Evolutionary conservation across 1,140 invertebrate genomes (phyloP).

Genomic region (Mactra quadrangularis): DNA sequence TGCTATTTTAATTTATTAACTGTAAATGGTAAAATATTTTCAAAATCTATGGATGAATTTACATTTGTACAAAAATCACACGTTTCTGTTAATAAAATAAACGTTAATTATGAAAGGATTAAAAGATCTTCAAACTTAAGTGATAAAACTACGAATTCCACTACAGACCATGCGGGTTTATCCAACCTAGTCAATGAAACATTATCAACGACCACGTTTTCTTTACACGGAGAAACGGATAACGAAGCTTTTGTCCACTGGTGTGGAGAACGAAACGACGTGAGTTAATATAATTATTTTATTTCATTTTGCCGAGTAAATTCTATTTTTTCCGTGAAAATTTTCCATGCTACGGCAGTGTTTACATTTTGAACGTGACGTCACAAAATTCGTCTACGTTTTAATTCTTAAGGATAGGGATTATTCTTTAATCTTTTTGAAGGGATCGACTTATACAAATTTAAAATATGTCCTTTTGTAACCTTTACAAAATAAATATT

Average conservation of each 20-base stretch:
- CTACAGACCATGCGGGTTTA: constrained; percentile 13
- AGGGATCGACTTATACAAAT: too few relatives aligned
- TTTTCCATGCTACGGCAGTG: constrained; percentile 5
- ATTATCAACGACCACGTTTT: constrained; percentile 27
- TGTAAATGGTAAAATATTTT: constrained; percentile 23
- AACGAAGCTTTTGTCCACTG: constrained; percentile 55
- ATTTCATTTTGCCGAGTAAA: neutral
- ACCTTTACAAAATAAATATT: too few relatives aligned
- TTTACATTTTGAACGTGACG: neutral
- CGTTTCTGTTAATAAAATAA: neutral
- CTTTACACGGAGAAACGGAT: constrained; percentile 40
- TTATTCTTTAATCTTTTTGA: too few relatives aligned
- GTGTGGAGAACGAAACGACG: constrained; percentile 41
- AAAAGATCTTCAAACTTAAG: neutral
- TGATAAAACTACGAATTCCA: neutral
- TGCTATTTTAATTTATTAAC: constrained; percentile 25
- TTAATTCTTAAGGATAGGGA: too few relatives aligned
- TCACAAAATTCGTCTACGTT: constrained; percentile 3
- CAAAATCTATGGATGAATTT: constrained; percentile 24
- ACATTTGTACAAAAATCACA: constrained; percentile 18
- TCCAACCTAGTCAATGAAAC: constrained; percentile 29
- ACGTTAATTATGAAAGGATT: neutral
- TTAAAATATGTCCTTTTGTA: too few relatives aligned
- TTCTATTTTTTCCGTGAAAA: constrained; percentile 9
- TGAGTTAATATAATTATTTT: constrained; percentile 34